Evolutionary conservation across 2,888 invertebrate species (phyloP), one percentile per base, ranked within the genome.

Genomic region (Drosophila vallismaia): DNA sequence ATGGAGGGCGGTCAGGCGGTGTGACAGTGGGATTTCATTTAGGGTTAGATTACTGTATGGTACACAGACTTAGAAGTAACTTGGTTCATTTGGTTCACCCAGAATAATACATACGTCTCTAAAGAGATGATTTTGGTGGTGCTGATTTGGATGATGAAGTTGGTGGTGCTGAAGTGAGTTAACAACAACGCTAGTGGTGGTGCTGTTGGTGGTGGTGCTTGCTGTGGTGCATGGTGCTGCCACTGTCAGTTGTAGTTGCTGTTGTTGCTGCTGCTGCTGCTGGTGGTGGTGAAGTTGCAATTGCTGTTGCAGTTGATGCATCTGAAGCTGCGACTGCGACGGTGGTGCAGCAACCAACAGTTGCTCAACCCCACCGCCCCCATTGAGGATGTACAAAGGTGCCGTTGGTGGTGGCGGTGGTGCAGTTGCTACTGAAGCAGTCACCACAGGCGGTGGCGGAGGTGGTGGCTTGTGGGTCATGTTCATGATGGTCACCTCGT

Each of bases 91-190:
- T 52, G 49, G 59, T 67, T 45, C 55, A 51, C 46, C 76, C 56
- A 55, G 64, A 66, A 67, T 79, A 86, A 91, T 91, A 92, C 91
- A 91, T 92, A 92, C 91, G 91, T 92, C 92, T 91, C 91, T 91
- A 91, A 91, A 90, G 88, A 91, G 91, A 90, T 91, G 91, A 90
- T 91, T 90, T 90, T 91, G 91, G 91, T 91, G 90, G 91, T 91
- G 91, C 90, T 91, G 91, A 87, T 87, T 89, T 90, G 90, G 64
- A 64, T 64, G 90, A 89, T 91, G 91, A 89, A 91, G 91, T 90
- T 91, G 91, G 90, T 91, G 91, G 90, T 91, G 91, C 90, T 91
- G 91, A 77, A 91, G 90, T 91, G 91, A 89, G 83, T 90, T 90
- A 86, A 91, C 90, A 89, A 91, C 90, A 88, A 90, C 91, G 90